These are phyloP conservation scores for Chloroceryle amazona DNA, from an alignment of 2,797 vertebrate genomes.

Conservation along the genomic window DNA sequence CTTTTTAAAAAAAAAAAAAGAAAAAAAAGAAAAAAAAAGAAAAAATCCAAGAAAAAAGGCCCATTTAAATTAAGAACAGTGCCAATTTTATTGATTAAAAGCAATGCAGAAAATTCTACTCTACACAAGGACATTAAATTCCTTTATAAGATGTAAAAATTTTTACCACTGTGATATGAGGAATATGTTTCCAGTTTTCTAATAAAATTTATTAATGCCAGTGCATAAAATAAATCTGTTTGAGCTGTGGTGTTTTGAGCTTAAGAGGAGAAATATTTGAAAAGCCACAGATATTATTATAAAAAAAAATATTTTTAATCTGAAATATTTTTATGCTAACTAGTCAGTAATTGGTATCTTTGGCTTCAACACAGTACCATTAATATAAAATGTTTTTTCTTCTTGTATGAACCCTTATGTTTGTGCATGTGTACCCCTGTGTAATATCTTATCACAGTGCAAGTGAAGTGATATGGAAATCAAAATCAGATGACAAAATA, in stretches of 20 bases:
- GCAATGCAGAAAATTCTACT: conserved; percentile 52
- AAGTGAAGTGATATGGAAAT: neutral
- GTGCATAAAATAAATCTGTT: conserved; percentile 48
- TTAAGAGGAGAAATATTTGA: neutral
- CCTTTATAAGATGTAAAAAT: conserved; percentile 39
- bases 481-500: neutral
- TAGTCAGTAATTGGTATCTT: neutral
- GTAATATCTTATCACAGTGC: neutral
- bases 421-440: neutral
- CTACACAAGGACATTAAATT: conserved; percentile 62
- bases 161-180: conserved; percentile 39
- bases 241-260: neutral
- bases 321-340: neutral
- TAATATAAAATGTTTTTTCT: neutral
- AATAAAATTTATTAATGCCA: conserved; percentile 51
- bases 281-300: conserved; percentile 10
- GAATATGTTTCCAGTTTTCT: conserved; percentile 6
- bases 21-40: neutral
- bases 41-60: neutral
- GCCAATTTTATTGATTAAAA: conserved; percentile 79
- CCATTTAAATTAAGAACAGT: conserved; percentile 73
- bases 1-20: neutral
- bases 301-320: neutral
- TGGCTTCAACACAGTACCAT: neutral
- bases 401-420: neutral